phyloP scores from a whole-genome alignment of 2,888 invertebrate genomes.

The Helobdella robusta region DNA sequence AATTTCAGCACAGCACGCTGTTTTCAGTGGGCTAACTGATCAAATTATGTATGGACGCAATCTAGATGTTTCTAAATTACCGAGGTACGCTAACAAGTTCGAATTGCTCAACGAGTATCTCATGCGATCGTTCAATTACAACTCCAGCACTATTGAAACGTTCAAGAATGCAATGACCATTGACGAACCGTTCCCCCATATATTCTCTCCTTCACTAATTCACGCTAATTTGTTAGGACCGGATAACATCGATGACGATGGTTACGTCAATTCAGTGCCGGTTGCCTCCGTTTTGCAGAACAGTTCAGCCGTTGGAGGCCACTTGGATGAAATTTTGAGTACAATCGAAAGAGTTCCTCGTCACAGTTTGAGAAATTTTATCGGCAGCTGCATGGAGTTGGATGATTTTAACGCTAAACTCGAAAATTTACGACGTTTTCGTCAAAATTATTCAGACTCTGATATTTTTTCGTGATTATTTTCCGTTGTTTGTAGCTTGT shows the following conservation, averaged over 20 bases:
- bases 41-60: neutral
- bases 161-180: conserved; percentile 4
- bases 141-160: neutral
- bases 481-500: no score
- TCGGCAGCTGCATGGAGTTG: neutral
- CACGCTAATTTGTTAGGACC: no score
- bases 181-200: conserved; percentile 6
- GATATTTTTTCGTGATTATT: no score
- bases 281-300: conserved; percentile 16
- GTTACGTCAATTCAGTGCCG: neutral
- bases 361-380: neutral
- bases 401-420: conserved; percentile 8
- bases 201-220: conserved; percentile 1
- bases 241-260: no score
- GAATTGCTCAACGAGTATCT: neutral
- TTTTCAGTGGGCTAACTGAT: neutral
- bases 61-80: neutral
- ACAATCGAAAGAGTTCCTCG: neutral
- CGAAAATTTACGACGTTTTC: no score
- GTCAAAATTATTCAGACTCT: no score
- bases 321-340: conserved; percentile 8
- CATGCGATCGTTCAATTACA: neutral
- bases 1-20: conserved; percentile 3
- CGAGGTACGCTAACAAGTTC: neutral
- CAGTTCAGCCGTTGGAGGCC: neutral